Evolutionary conservation across 2,113 vertebrate genomes (phyloP), one percentile per base, ranked within the genome.

Genomic region (Trichomycterus rosablanca): DNA sequence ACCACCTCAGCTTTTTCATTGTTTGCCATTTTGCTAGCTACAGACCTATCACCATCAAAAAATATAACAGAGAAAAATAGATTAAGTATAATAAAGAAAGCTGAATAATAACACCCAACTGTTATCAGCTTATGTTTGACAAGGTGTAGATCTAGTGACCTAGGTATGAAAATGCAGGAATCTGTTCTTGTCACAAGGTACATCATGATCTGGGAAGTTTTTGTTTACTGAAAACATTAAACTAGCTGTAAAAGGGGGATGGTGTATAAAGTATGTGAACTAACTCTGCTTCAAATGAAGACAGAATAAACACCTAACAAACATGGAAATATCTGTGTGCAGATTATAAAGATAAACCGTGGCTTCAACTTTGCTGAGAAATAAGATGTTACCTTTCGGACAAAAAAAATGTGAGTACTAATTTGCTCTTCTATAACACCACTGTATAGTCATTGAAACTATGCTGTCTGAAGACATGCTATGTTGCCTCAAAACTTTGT

Each of bases 161-260:
- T 35, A 20, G 59, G 57, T 35, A 20, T 62, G 57, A 58, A 16
- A 67, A 35, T 53, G 44, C n/a, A 35, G 12, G 3, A 7, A 22
- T 32, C 37, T 55, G 8, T 7, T 34, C 11, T 7, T 34, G 39
- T 39, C 54, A 58, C 46, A 70, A 7, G 46, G 19, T 30, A 53
- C 51, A 46, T 52, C 51, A 12, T 35, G 67, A 23, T 63, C 58
- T 16, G 14, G 24, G n/a, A n/a, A n/a, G n/a, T 16, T 32, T 10
- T 18, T 84, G 76, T 86, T 86, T 79, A 86, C 81, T 64, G 63
- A 66, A 16, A 87, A 85, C 79, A 84, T 0, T n/a, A n/a, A n/a
- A n/a, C n/a, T n/a, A n/a, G 32, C 10, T 19, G 15, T 18, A 2
- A 37, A 18, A 35, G 2, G 40, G 20, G 28, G 53, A 35, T 35